phyloP scores from a whole-genome alignment of 2,113 vertebrate species.

The Merops nubicus region DNA sequence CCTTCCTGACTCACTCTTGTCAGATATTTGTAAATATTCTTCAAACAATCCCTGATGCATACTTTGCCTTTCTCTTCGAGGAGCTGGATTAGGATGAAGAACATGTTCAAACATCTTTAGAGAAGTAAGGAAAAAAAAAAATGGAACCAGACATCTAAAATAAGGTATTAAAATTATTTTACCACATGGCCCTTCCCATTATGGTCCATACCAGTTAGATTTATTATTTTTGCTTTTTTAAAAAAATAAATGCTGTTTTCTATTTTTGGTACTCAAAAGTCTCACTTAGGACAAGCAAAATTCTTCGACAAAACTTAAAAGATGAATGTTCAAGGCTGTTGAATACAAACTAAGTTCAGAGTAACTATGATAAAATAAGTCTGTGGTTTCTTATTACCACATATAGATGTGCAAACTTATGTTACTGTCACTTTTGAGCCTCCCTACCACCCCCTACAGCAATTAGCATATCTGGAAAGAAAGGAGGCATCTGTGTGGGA shows the following conservation, averaged over 20 bases:
- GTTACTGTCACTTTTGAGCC: slow-evolving; percentile 42
- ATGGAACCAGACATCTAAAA: background rate
- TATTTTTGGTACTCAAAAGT: slow-evolving; percentile 36
- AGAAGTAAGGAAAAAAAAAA: background rate
- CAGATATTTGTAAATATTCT: background rate
- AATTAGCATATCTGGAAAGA: background rate
- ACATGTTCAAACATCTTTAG: background rate
- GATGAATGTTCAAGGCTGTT: slow-evolving; percentile 29
- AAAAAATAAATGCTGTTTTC: background rate
- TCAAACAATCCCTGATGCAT: background rate
- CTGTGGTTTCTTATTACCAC: slow-evolving; percentile 65
- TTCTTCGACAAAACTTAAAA: slow-evolving; percentile 47
- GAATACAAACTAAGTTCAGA: slow-evolving; percentile 66
- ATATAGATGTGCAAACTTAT: slow-evolving; percentile 19
- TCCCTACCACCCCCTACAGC: background rate
- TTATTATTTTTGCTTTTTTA: background rate
- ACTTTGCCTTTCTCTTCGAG: background rate
- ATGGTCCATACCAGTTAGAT: background rate
- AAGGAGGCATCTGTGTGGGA: fast-evolving
- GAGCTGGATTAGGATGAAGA: background rate
- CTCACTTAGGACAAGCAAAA: slow-evolving; percentile 54
- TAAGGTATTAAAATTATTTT: background rate
- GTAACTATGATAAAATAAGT: slow-evolving; percentile 48
- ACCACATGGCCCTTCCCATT: background rate
- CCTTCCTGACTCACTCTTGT: background rate